Conservation (phyloP, 1,140 invertebrate species). For the Diplogasteroides magnus region DNA sequence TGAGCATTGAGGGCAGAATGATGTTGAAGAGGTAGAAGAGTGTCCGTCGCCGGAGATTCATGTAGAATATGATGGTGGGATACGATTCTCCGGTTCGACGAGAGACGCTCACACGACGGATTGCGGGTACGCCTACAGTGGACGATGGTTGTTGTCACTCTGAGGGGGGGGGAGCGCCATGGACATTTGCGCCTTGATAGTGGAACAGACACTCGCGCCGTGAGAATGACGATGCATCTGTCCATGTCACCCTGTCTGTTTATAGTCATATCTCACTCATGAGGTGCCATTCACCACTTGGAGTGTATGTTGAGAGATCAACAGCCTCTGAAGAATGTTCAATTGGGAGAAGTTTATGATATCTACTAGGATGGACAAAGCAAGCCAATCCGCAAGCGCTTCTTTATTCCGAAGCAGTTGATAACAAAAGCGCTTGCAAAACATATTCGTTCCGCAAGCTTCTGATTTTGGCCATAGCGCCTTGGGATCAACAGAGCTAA, state of each 20-base stretch:
- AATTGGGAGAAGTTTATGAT: too few species aligned
- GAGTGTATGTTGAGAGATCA: constrained; percentile 88
- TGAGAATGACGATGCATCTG: too few species aligned
- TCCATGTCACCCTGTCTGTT: too few species aligned
- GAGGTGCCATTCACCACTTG: constrained; percentile 84
- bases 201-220: too few species aligned
- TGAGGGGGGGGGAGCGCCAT: too few species aligned
- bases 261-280: constrained; percentile 23
- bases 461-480: too few species aligned
- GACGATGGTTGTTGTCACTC: neutral
- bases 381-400: too few species aligned
- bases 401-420: too few species aligned
- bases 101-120: constrained; percentile 54
- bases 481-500: too few species aligned
- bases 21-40: constrained; percentile 99
- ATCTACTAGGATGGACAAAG: neutral
- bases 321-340: constrained; percentile 58
- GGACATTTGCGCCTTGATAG: too few species aligned
- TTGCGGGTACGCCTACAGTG: constrained; percentile 45
- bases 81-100: constrained; percentile 68
- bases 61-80: constrained; percentile 91
- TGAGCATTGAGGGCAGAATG: constrained; percentile 95
- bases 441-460: too few species aligned
- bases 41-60: constrained; percentile 79
- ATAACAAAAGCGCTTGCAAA: too few species aligned